Base-by-base conservation (phyloP, 2,888 invertebrate species). In the Endomychus coccineus region DNA sequence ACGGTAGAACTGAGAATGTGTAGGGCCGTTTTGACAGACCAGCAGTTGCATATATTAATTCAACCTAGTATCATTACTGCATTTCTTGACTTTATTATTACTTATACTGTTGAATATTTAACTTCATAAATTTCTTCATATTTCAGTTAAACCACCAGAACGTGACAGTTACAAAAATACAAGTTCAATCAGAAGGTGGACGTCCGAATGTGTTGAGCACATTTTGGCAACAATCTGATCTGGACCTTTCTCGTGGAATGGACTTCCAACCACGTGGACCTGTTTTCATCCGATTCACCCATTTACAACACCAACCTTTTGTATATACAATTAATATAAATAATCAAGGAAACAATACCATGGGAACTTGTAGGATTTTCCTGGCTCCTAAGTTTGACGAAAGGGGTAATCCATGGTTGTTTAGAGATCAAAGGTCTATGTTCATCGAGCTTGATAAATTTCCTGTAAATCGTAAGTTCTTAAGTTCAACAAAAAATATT, bases 201-300 rank as follows among this genome's bases (percentile, higher is more conserved):
- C 51, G 56, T 3, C 46, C 64, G 0, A 80, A 85, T 63, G 61
- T 64, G 1, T 45, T 87, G 24, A 64, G 65, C 41, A 87, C 86
- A 0, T 80, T 77, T 65, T 90, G 88, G 88, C 80, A 82, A 68
- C 78, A 82, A 63, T 81, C 82, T 37, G 80, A 81, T 30, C 71
- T 88, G 45, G 82, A 89, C 55, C 61, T 90, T 21, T 77, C 80
- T 0, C 73, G 86, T 1, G 90, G 90, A 0, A 71, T 90, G 57
- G 88, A 89, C 67, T 89, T 89, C 66, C 73, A 77, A 5, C 85
- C 85, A 0, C 71, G 84, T 1, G 87, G 87, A 28, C 63, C 77
- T 25, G 77, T 87, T 22, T 74, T 80, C 28, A 84, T 80, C 0
- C 69, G 80, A 14, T 79, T 83, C 60, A 83, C 79, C 1, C 88